Evolutionary conservation across 2,113 vertebrate species (phyloP).

Genomic region (Delphinus delphis): DNA sequence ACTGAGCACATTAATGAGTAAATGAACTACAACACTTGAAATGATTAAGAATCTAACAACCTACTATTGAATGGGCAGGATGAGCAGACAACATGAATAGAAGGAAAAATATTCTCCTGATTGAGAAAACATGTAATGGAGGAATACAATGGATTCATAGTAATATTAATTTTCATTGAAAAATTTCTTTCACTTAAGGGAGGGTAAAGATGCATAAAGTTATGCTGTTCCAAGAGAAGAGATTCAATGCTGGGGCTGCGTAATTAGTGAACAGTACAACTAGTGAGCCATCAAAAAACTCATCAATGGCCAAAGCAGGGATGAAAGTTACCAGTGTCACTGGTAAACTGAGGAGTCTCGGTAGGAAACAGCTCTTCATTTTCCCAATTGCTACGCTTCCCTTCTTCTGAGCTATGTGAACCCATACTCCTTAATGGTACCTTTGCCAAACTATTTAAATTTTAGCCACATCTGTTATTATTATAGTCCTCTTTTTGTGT

Average conservation of each 20-base stretch:
- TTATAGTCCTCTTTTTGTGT: background rate
- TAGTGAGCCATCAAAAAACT: background rate
- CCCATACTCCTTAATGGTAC: background rate
- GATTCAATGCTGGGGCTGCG: accelerated
- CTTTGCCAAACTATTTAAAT: background rate
- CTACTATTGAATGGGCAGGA: background rate
- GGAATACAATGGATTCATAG: background rate
- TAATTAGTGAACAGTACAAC: background rate
- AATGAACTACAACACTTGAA: background rate
- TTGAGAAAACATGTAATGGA: background rate
- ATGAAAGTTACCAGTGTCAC: background rate
- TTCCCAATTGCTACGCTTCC: background rate
- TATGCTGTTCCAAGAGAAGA: background rate
- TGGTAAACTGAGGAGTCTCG: background rate
- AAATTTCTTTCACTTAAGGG: background rate
- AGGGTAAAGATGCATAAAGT: background rate
- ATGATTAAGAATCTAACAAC: background rate
- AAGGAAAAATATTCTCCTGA: background rate
- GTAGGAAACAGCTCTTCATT: background rate
- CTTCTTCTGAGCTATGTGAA: background rate
- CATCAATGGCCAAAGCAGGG: background rate
- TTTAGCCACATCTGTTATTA: background rate
- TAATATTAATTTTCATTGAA: background rate
- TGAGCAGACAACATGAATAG: background rate
- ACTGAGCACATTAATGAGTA: background rate